Percentiles rank a stretch among this genome's conserved stretches.
phyloP scores from a whole-genome alignment of 2,888 invertebrate genomes.

The Encarsia formosa region DNA sequence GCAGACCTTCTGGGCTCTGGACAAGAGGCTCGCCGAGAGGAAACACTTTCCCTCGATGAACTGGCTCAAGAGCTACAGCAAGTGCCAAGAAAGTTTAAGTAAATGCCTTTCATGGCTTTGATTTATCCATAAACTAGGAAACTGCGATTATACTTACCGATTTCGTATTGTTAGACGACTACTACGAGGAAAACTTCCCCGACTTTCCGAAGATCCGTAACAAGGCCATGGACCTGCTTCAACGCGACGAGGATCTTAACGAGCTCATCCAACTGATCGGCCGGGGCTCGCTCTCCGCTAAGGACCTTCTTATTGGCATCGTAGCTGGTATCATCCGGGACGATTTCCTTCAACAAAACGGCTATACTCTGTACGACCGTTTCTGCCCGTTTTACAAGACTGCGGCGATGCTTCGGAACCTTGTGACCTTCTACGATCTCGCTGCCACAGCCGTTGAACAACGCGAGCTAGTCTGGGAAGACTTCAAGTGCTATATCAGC shows the following conservation, averaged over 20 bases:
- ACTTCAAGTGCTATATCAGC: constrained; percentile 89
- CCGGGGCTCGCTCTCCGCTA: constrained; percentile 92
- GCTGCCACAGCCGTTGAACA: constrained; percentile 77
- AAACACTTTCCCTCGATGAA: constrained; percentile 99
- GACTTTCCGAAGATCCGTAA: constrained; percentile 93
- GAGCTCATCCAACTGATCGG: constrained; percentile 99
- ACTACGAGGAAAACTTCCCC: constrained; percentile 92
- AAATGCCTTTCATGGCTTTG: neutral
- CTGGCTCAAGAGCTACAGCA: constrained; percentile 93
- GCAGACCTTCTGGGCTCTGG: constrained; percentile 97
- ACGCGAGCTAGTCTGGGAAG: constrained; percentile 76
- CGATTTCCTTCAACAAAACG: constrained; percentile 98
- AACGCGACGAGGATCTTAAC: constrained; percentile 96
- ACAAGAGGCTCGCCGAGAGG: constrained; percentile 94
- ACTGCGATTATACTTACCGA: too few relatives aligned
- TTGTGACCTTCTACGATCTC: constrained; percentile 94
- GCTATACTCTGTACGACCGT: constrained; percentile 83
- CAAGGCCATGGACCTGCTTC: constrained; percentile 85
- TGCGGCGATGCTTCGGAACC: constrained; percentile 94
- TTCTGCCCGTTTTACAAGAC: constrained; percentile 99
- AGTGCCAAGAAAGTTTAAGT: constrained; percentile 85
- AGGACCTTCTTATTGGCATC: constrained; percentile 95
- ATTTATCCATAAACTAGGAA: neutral
- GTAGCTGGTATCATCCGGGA: constrained; percentile 94
- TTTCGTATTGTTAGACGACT: constrained; percentile 68